These are phyloP conservation scores for Falco cherrug DNA, from an alignment of 2,797 vertebrate species.

Conservation along the genomic window DNA sequence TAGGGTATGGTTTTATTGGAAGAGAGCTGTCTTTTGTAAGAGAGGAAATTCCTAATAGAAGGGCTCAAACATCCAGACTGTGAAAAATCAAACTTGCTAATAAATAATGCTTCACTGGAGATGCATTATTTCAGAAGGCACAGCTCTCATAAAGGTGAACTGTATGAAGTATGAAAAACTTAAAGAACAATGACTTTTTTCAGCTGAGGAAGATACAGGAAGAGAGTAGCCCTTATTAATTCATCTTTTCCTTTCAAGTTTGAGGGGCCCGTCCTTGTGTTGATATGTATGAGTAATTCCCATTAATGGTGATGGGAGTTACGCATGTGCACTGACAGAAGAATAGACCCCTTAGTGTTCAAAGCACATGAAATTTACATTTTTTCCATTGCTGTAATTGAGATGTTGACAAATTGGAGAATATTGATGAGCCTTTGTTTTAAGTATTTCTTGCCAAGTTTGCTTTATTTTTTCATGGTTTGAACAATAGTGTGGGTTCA, in stretches of 20 bases:
- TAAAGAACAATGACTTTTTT: constrained; percentile 73
- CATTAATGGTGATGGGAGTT: constrained; percentile 78
- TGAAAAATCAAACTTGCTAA: constrained; percentile 65
- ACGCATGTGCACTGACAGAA: constrained; percentile 78
- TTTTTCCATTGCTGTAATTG: constrained; percentile 82
- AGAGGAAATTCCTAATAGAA: constrained; percentile 37
- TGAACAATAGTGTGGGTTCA: constrained; percentile 82
- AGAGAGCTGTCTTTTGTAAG: constrained; percentile 44
- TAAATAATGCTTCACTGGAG: constrained; percentile 67
- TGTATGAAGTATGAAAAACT: constrained; percentile 72
- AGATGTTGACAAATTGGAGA: constrained; percentile 84
- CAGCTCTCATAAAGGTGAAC: constrained; percentile 66
- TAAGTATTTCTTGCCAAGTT: constrained; percentile 81
- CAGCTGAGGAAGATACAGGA: constrained; percentile 69
- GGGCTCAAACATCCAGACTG: constrained; percentile 26
- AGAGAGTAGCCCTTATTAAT: constrained; percentile 71
- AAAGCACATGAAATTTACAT: constrained; percentile 81
- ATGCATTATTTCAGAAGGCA: constrained; percentile 62
- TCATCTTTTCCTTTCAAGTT: constrained; percentile 67
- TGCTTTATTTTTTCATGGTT: constrained; percentile 80
- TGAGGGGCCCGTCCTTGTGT: constrained; percentile 67
- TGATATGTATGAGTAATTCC: constrained; percentile 81
- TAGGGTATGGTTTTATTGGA: constrained; percentile 55
- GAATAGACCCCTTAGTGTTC: constrained; percentile 80
- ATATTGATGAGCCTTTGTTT: constrained; percentile 83